Evolutionary conservation across 2,113 vertebrate genomes (phyloP).

Genomic region (Elgaria multicarinata): DNA sequence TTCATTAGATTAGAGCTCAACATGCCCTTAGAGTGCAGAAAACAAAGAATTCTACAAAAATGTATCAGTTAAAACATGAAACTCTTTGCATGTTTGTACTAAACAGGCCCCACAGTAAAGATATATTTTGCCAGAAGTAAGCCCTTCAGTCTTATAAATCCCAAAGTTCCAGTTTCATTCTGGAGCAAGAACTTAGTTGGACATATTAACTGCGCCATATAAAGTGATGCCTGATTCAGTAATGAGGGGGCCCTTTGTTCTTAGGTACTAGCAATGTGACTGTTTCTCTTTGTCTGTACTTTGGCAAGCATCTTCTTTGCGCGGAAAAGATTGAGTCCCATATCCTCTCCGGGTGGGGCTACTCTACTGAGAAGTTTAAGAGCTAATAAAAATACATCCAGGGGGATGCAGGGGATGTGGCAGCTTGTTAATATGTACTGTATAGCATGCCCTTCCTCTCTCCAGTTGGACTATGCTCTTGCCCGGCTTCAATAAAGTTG

Average conservation of each 20-base stretch:
- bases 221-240: not conserved
- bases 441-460: not conserved
- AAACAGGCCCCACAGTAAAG: constrained; percentile 7
- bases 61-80: not conserved
- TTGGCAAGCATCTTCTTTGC: too few relatives aligned
- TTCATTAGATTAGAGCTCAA: not conserved
- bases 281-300: not conserved
- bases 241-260: too few relatives aligned
- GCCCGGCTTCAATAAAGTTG: not conserved
- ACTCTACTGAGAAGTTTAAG: not conserved
- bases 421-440: not conserved
- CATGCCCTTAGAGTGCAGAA: not conserved
- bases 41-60: not conserved
- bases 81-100: constrained; percentile 7
- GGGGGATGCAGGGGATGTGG: too few relatives aligned
- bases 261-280: not conserved
- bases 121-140: constrained; percentile 23
- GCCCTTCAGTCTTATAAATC: not conserved
- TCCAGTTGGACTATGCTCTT: too few relatives aligned
- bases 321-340: not conserved
- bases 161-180: not conserved
- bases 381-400: not conserved
- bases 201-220: not conserved
- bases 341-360: not conserved
- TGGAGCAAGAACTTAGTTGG: not conserved